Percentiles rank a stretch among this genome's conserved stretches.
These are phyloP conservation scores for Xiphophorus hellerii DNA, from an alignment of 2,113 vertebrate genomes.

Conservation along the genomic window DNA sequence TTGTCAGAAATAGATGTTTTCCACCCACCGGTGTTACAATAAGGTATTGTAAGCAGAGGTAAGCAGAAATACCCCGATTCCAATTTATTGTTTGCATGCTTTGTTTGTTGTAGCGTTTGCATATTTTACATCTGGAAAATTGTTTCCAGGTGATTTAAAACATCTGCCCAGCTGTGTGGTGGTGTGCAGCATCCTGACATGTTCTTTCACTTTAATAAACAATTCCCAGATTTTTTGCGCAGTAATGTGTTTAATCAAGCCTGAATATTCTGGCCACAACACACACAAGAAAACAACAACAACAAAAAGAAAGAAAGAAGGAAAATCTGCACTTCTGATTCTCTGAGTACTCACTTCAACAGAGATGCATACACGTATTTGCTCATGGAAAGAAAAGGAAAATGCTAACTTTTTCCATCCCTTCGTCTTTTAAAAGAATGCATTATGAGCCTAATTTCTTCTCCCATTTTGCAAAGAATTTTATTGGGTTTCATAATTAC, in stretches of 20 bases:
- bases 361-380: slow-evolving; percentile 1
- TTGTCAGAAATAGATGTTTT: background rate
- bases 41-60: background rate
- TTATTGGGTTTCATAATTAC: slow-evolving; percentile 32
- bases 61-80: background rate
- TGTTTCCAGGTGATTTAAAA: background rate
- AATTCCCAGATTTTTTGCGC: background rate
- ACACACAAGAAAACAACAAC: background rate
- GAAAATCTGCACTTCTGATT: background rate
- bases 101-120: background rate
- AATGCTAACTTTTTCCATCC: slow-evolving; percentile 11
- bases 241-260: background rate
- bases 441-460: slow-evolving; percentile 21
- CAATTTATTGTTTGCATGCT: background rate
- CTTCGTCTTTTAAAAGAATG: slow-evolving; percentile 6
- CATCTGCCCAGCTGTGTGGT: background rate
- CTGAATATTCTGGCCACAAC: background rate
- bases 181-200: background rate
- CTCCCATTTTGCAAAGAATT: slow-evolving; percentile 21
- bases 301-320: too few relatives aligned
- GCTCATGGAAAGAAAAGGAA: slow-evolving; percentile 24
- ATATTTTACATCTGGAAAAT: too few relatives aligned
- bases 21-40: background rate
- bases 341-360: slow-evolving; percentile 1
- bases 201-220: background rate